phyloP scores from a whole-genome alignment of 1,140 invertebrate species.

The Listronotus bonariensis region DNA sequence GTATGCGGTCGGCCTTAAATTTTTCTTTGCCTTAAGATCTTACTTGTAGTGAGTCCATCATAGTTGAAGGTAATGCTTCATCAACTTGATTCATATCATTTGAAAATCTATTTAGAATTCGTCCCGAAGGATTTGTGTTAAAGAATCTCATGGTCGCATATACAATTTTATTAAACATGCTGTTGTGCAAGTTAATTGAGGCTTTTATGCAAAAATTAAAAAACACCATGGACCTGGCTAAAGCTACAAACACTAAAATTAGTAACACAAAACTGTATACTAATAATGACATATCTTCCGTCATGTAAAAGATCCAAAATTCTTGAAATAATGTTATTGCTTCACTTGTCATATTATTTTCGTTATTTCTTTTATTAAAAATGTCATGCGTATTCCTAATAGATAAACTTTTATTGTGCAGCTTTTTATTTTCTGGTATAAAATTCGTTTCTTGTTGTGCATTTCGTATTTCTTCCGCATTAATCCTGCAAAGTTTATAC shows the following conservation, averaged over 20 bases:
- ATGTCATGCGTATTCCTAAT: neutral
- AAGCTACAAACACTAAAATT: slow-evolving; percentile 59
- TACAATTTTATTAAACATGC: slow-evolving; percentile 81
- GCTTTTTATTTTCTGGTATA: neutral
- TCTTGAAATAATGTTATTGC: slow-evolving; percentile 12
- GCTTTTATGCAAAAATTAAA: slow-evolving; percentile 75
- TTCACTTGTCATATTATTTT: neutral
- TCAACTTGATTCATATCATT: slow-evolving; percentile 81
- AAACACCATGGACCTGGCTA: slow-evolving; percentile 70
- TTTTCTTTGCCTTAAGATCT: neutral
- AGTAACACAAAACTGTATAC: slow-evolving; percentile 10
- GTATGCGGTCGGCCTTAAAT: neutral
- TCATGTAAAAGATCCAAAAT: slow-evolving; percentile 25
- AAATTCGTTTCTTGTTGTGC: neutral
- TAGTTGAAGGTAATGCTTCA: slow-evolving; percentile 75
- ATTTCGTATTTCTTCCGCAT: slow-evolving; percentile 18
- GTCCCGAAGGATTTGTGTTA: slow-evolving; percentile 79
- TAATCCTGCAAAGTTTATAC: slow-evolving; percentile 12
- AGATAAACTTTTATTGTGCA: neutral
- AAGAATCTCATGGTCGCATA: slow-evolving; percentile 86
- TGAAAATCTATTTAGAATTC: slow-evolving; percentile 75
- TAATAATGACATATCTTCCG: slow-evolving; percentile 7
- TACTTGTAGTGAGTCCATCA: slow-evolving; percentile 73
- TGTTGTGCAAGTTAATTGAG: slow-evolving; percentile 68
- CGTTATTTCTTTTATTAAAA: neutral